Percentiles rank a stretch among this genome's conserved stretches.
Conservation (phyloP, 2,888 invertebrate genomes). For the Cecidostiba fungosa region DNA sequence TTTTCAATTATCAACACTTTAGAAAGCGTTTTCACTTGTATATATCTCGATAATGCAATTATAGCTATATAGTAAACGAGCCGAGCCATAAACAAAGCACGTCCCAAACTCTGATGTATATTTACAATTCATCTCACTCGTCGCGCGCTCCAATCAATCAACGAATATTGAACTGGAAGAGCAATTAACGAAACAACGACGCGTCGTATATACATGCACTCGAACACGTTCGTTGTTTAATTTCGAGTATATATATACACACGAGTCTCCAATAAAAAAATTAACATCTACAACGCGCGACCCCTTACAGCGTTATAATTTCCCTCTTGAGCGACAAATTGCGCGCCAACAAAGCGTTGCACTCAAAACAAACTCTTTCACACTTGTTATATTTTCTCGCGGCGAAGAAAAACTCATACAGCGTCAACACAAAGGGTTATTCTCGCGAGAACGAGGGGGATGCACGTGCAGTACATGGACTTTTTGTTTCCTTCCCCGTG, state of each 20-base stretch:
- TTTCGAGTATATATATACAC: neutral
- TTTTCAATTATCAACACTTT: slow-evolving; percentile 4
- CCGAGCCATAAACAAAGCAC: too few relatives aligned
- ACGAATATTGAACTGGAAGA: too few relatives aligned
- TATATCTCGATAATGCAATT: too few relatives aligned
- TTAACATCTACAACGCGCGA: neutral
- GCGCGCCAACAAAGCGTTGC: neutral
- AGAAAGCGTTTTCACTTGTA: neutral
- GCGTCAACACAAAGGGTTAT: neutral
- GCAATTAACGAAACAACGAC: too few relatives aligned
- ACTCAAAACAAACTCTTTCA: neutral
- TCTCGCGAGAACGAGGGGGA: neutral
- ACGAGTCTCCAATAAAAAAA: too few relatives aligned
- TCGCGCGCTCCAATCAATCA: too few relatives aligned
- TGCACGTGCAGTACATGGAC: slow-evolving; percentile 4
- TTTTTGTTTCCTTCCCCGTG: neutral
- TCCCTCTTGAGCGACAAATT: slow-evolving; percentile 14
- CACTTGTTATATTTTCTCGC: slow-evolving; percentile 27
- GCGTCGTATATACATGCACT: too few relatives aligned
- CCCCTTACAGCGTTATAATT: neutral
- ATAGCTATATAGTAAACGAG: too few relatives aligned
- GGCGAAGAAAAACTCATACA: neutral
- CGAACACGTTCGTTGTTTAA: too few relatives aligned
- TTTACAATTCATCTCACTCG: too few relatives aligned
- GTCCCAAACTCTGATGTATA: too few relatives aligned